Evolutionary conservation across 2,888 invertebrate species (phyloP).

Genomic region (Watsonalla cultraria): DNA sequence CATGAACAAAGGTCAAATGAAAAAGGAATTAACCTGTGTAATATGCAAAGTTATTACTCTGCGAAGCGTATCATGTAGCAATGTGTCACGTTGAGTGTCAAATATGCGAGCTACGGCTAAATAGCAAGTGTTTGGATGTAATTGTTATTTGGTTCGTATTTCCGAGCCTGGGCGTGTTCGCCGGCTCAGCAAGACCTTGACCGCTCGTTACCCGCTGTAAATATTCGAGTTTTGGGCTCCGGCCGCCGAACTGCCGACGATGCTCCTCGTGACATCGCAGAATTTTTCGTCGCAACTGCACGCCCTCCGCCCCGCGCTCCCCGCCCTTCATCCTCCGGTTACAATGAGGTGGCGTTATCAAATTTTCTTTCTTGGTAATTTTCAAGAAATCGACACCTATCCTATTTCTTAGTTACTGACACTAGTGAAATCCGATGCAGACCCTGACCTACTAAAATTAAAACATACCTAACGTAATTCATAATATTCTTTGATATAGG

Average conservation of each 20-base stretch:
- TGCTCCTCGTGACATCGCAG: constrained; percentile 50
- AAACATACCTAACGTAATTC: not conserved
- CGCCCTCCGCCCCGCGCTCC: not conserved
- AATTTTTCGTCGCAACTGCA: constrained; percentile 36
- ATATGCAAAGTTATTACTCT: not conserved
- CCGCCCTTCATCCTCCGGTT: constrained; percentile 38
- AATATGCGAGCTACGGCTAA: constrained; percentile 25
- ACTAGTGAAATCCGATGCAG: not conserved
- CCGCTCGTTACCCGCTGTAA: constrained; percentile 37
- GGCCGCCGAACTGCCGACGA: constrained; percentile 35
- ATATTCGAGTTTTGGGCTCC: constrained; percentile 31
- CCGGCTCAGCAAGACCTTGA: constrained; percentile 63
- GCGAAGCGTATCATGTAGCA: not conserved
- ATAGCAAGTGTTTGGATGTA: constrained; percentile 22
- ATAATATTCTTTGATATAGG: not conserved
- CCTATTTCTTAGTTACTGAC: not conserved
- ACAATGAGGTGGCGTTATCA: constrained; percentile 38
- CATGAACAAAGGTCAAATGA: too few species aligned
- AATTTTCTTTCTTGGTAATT: constrained; percentile 14
- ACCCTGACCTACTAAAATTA: constrained; percentile 14
- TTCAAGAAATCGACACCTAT: not conserved
- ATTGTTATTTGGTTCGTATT: constrained; percentile 35
- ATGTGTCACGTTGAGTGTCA: constrained; percentile 12
- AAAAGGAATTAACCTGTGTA: not conserved
- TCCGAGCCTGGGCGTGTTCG: constrained; percentile 41